Base-by-base conservation (phyloP, 2,888 invertebrate genomes). In the Melinaea menophilus region DNA sequence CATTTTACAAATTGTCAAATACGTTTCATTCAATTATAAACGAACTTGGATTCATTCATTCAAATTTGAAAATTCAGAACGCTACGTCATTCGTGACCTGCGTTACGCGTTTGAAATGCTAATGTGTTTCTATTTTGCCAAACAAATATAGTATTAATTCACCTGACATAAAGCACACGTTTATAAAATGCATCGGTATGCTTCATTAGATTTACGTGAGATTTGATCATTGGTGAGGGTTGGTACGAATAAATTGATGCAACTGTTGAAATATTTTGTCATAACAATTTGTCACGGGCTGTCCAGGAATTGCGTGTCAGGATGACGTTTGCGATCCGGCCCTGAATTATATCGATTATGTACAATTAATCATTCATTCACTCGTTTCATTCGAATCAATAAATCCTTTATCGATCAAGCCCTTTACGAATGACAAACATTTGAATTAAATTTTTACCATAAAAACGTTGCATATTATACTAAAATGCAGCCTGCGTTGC, bases 261-360 rank as follows among this genome's bases (percentile, higher is more conserved):
- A 86, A 86, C 86, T 88, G 89, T 87, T 90, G 89, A 90, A 90
- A 90, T 90, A 89, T 90, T 90, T 89, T 90, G 90, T 90, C 90
- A 90, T 80, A 89, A 90, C 86, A 90, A 90, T 90, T 90, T 86
- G 90, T 90, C 88, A 90, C 75, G 85, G 80, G 71, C 77, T 85
- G 90, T 88, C 88, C 81, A 69, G 79, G 83, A 85, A 72, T 78
- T 74, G 84, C 86, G 72, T 77, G 85, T 90, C 89, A 90, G 70
- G 77, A 72, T 86, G 85, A 86, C 84, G 77, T 73, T 71, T 69
- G 78, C 71, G 72, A 79, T 84, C 83, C 73, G 82, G 81, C 81
- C 75, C 72, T 83, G 87, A 86, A 88, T 86, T 85, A 82, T 84
- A 86, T 85, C 88, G 84, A 89, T 88, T 88, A 84, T 75, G 72